Percentiles rank a stretch among this genome's conserved stretches.
phyloP scores from a whole-genome alignment of 1,140 invertebrate genomes.

The Neocloeon triangulifer region DNA sequence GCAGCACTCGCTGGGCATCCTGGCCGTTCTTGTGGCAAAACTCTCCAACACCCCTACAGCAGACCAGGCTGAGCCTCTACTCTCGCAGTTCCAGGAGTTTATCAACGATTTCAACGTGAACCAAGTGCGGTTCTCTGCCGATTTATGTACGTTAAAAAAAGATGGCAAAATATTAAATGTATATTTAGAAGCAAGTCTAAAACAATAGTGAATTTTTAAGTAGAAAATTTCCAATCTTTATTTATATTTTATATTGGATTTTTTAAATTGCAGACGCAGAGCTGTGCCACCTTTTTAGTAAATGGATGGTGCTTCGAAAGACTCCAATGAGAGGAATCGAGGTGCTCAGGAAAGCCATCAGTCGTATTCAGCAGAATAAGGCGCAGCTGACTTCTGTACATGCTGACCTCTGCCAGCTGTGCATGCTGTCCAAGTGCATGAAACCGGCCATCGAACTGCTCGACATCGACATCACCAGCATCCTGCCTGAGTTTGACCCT shows the following conservation, averaged over 20 bases:
- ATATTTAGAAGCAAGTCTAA: slow-evolving; percentile 5
- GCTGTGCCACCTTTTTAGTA: slow-evolving; percentile 62
- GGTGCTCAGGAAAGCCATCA: slow-evolving; percentile 60
- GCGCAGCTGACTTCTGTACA: slow-evolving; percentile 84
- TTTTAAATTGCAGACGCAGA: slow-evolving; percentile 48
- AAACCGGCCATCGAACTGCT: slow-evolving; percentile 77
- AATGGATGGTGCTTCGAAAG: slow-evolving; percentile 49
- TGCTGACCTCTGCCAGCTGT: slow-evolving; percentile 79
- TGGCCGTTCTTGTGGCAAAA: slow-evolving; percentile 65
- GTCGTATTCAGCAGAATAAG: slow-evolving; percentile 67
- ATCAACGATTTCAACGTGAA: slow-evolving; percentile 63
- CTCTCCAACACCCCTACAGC: slow-evolving; percentile 27
- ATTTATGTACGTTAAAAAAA: slow-evolving; percentile 64
- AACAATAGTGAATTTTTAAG: no score
- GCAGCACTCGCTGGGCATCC: slow-evolving; percentile 66
- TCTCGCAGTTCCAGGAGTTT: slow-evolving; percentile 55
- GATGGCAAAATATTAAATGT: slow-evolving; percentile 5
- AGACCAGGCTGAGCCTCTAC: slow-evolving; percentile 22
- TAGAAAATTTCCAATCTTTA: background rate
- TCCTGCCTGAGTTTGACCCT: slow-evolving; percentile 39
- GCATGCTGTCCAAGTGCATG: slow-evolving; percentile 74
- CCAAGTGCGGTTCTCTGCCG: slow-evolving; percentile 63
- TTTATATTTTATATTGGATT: slow-evolving; percentile 4
- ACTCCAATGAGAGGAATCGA: slow-evolving; percentile 64
- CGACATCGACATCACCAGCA: slow-evolving; percentile 76